These are phyloP conservation scores for Meandrina meandrites DNA, from an alignment of 92 coral and sea anemone species.

Conservation along the genomic window DNA sequence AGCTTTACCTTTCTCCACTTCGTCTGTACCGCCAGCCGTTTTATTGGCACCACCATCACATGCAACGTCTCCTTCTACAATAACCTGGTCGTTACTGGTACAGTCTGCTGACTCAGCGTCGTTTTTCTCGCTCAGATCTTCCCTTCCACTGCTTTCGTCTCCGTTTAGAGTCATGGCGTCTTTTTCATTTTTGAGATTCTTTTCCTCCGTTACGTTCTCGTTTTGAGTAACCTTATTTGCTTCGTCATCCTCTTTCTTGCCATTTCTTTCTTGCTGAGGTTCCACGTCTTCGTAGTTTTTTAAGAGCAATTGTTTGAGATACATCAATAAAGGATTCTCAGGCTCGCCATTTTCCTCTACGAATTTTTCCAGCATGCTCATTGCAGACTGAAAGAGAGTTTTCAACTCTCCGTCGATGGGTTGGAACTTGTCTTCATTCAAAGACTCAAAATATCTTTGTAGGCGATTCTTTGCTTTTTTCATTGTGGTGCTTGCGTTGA, in stretches of 20 bases:
- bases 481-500: slow-evolving; percentile 78
- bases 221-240: neutral
- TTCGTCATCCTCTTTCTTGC: neutral
- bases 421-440: slow-evolving; percentile 54
- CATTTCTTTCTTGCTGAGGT: neutral
- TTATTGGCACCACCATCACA: neutral
- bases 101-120: neutral
- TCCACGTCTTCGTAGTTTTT: slow-evolving; percentile 47
- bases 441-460: slow-evolving; percentile 46
- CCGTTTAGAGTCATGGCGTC: neutral
- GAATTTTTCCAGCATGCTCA: slow-evolving; percentile 37
- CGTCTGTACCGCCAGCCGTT: neutral
- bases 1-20: neutral
- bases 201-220: neutral
- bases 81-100: neutral
- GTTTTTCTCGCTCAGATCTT: neutral
- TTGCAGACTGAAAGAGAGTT: slow-evolving; percentile 59
- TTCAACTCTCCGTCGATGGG: slow-evolving; percentile 58
- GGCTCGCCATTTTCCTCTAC: slow-evolving; percentile 64
- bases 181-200: neutral
- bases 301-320: slow-evolving; percentile 63
- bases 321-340: slow-evolving; percentile 67
- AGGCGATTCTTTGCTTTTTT: slow-evolving; percentile 75
- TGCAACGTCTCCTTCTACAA: neutral
- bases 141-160: neutral